Conservation (phyloP, 2,888 invertebrate genomes). For the Folsomia candida region DNA sequence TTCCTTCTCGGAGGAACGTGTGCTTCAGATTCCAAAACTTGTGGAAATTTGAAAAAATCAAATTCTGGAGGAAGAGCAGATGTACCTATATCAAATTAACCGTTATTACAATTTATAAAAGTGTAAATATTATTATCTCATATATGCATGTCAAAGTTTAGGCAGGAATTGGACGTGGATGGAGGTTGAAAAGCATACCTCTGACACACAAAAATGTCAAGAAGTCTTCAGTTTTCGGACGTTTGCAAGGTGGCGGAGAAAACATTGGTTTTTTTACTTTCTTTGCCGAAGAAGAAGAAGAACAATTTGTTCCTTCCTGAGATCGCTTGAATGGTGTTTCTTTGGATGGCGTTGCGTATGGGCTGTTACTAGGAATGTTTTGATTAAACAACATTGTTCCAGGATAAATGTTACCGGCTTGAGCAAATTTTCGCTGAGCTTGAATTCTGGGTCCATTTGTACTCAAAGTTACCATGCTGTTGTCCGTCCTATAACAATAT, state of each 20-base stretch:
- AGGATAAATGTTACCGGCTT: constrained; percentile 65
- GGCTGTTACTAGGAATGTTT: constrained; percentile 51
- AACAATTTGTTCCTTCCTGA: not conserved
- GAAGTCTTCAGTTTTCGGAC: constrained; percentile 82
- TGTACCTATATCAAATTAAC: constrained; percentile 58
- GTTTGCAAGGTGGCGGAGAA: constrained; percentile 58
- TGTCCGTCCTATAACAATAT: not conserved
- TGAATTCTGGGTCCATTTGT: constrained; percentile 64
- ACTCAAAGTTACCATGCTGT: constrained; percentile 7
- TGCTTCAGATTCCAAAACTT: constrained; percentile 54
- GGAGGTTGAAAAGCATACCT: constrained; percentile 57
- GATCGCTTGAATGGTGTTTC: constrained; percentile 53
- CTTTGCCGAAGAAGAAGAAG: constrained; percentile 6
- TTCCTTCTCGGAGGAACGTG: constrained; percentile 45
- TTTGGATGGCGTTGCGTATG: constrained; percentile 62
- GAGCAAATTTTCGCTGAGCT: constrained; percentile 84
- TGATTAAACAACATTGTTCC: constrained; percentile 8
- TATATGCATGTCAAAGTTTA: no score
- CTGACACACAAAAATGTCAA: constrained; percentile 79
- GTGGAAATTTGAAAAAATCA: constrained; percentile 65
- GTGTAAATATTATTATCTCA: not conserved
- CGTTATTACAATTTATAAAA: constrained; percentile 11
- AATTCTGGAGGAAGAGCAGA: constrained; percentile 69
- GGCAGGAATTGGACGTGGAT: not conserved
- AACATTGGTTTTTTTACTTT: constrained; percentile 33